Evolutionary conservation across 1,140 invertebrate genomes (phyloP), one percentile per base, ranked within the genome.

Genomic region (Lepidurus couesii): DNA sequence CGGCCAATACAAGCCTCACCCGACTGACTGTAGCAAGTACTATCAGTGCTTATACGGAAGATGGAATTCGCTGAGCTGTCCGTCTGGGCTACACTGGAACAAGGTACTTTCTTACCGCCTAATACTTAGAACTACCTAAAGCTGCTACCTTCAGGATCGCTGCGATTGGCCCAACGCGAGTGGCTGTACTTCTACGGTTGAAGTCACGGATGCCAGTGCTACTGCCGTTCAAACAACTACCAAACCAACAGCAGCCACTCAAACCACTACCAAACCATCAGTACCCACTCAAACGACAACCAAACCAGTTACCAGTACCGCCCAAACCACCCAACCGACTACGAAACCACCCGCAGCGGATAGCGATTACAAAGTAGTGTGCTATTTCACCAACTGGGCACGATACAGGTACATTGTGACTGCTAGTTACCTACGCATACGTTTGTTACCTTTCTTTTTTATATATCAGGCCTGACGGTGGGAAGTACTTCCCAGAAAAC

Each of bases 381-480:
- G 91, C 82, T 92, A 92, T 82, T 92, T 91, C 81, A 91, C 90
- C 2, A 92, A 91, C 81, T 92, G 91, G 91, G 90, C 91, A 11
- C 90, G 89, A 86, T 92, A 92, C 81, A 87, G 89, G 53, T 65
- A 65, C 53, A 4, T 21, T 0, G 34, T 34, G 21, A 65, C 8
- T 21, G 13, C 21, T 65, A 4, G 88, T 89, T 84, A 83, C 79
- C 47, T 7, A n/a, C 7, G 11, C 16, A 44, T 73, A 13, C 6
- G 21, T 21, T 34, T 75, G 21, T 2, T 7, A 16, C 21, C 75
- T 26, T 84, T 85, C 77, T 81, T 88, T 90, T 65, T 1, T 65
- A 65, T 21, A 4, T 9, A n/a, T 1, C 13, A 65, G 53, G 79
- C 89, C 88, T 81, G 89, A 88, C 7, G 85, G 87, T 79, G 91